Conservation (phyloP, 1,140 invertebrate genomes). For the Tetranychus cinnabarinus region DNA sequence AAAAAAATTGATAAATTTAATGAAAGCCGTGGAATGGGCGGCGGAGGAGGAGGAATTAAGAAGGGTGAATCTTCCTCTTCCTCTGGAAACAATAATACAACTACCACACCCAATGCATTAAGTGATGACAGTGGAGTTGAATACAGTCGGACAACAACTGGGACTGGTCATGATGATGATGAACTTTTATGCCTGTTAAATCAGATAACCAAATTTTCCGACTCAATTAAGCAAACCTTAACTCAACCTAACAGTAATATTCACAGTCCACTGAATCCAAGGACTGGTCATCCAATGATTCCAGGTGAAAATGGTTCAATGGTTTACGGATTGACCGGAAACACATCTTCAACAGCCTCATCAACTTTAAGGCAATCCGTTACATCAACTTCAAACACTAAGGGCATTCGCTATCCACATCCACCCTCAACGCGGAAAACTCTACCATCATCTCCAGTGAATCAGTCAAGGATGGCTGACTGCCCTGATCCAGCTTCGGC, state of each 20-base stretch:
- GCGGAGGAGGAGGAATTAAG: too few species aligned
- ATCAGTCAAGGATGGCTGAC: too few species aligned
- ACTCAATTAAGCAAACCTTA: not conserved
- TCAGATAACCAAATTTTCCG: slow-evolving; percentile 4
- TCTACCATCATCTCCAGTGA: not conserved
- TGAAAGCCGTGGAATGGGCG: not conserved
- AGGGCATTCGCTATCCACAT: not conserved
- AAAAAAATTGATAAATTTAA: not conserved
- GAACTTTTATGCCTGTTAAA: slow-evolving; percentile 5
- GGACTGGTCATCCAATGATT: too few species aligned
- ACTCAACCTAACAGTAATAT: too few species aligned
- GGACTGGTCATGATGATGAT: slow-evolving; percentile 1
- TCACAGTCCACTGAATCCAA: too few species aligned
- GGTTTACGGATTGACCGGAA: too few species aligned
- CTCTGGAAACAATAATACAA: not conserved
- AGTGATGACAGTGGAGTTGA: slow-evolving; percentile 7
- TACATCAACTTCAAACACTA: not conserved
- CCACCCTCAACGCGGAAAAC: not conserved
- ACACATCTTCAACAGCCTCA: too few species aligned
- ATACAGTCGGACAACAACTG: slow-evolving; percentile 3
- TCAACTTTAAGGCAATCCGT: not conserved
- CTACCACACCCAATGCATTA: not conserved
- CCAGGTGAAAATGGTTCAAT: too few species aligned
- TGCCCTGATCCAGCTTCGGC: not conserved
- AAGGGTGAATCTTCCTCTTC: not conserved